Evolutionary conservation across 2,888 invertebrate species (phyloP).

Genomic region (Schrankia costaestrigalis): DNA sequence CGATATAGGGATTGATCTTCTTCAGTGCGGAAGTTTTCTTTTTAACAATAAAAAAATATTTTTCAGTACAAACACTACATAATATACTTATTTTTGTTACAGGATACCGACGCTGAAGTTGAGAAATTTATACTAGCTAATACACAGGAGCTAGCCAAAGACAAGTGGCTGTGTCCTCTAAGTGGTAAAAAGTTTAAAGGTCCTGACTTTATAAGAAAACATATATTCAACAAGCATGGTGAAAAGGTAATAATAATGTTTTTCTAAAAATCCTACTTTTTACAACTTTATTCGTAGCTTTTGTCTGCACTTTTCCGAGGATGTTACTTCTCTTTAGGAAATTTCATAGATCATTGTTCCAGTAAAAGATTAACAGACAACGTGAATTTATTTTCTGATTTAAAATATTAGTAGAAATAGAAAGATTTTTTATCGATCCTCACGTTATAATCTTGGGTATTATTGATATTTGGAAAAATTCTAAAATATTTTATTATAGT

Average conservation of each 20-base stretch:
- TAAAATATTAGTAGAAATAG: too few species aligned
- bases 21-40: too few species aligned
- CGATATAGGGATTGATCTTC: too few species aligned
- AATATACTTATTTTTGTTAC: constrained; percentile 30
- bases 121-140: constrained; percentile 98
- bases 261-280: background rate
- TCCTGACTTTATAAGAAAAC: constrained; percentile 98
- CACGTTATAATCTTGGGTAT: too few species aligned
- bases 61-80: background rate
- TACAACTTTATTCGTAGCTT: background rate
- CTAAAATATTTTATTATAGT: background rate
- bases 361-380: background rate
- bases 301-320: too few species aligned
- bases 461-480: background rate
- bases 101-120: constrained; percentile 86
- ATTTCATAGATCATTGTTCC: too few species aligned
- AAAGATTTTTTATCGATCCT: too few species aligned
- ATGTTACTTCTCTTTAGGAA: too few species aligned
- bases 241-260: constrained; percentile 86
- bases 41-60: background rate
- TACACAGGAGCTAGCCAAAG: constrained; percentile 97
- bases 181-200: constrained; percentile 99
- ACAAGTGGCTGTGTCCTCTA: constrained; percentile 99
- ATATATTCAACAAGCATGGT: constrained; percentile 97
- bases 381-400: too few species aligned